A percentile compares a stretch with the other conserved stretches of the same genome.
These are phyloP conservation scores for Sciurus carolinensis DNA, from an alignment of 2,797 vertebrate species.

Conservation along the genomic window DNA sequence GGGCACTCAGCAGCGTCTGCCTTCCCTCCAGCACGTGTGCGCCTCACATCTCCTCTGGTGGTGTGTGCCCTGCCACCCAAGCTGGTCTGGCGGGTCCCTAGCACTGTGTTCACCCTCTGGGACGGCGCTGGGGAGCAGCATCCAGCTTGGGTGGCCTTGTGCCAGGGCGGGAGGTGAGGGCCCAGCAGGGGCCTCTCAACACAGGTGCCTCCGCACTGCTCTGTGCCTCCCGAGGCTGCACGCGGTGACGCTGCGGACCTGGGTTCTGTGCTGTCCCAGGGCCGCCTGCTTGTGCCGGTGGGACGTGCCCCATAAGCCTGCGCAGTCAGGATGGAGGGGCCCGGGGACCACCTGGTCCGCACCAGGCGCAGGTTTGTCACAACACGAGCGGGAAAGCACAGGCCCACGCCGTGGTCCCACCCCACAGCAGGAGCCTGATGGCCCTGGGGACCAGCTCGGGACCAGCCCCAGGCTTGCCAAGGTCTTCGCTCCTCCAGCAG, in stretches of 20 bases:
- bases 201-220: background rate
- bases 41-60: too few species aligned
- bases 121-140: background rate
- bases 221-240: background rate
- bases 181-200: background rate
- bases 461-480: too few species aligned
- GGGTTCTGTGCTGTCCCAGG: too few species aligned
- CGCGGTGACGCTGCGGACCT: fast-evolving
- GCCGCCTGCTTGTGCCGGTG: too few species aligned
- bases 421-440: background rate
- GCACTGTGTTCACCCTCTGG: background rate
- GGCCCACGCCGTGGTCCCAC: too few species aligned
- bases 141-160: background rate
- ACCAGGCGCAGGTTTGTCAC: background rate
- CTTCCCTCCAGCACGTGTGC: fast-evolving
- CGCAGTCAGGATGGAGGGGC: background rate
- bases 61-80: background rate
- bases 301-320: too few species aligned
- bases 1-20: background rate
- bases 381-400: background rate
- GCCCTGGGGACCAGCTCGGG: background rate
- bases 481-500: too few species aligned
- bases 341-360: background rate
- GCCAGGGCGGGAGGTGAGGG: background rate
- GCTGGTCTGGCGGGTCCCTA: background rate